Conservation (phyloP, 1,140 invertebrate genomes). For the Diabrotica undecimpunctata region DNA sequence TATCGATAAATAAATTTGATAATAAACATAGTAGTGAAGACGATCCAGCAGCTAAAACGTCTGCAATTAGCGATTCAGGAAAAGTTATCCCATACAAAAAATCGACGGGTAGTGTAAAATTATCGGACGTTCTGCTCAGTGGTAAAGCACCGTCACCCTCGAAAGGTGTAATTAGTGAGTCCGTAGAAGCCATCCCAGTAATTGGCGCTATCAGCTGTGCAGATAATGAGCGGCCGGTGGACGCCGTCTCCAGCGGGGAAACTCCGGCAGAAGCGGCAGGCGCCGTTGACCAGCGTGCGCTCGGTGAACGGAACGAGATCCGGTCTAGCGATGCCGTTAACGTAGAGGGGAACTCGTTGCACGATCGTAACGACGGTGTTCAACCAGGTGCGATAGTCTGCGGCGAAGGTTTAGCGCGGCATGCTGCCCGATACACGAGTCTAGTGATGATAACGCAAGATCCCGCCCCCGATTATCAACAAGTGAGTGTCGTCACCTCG, state of each 20-base stretch:
- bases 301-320: constrained; percentile 39
- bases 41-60: too few species aligned
- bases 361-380: constrained; percentile 28
- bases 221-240: constrained; percentile 5
- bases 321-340: constrained; percentile 36
- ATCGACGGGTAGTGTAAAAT: too few species aligned
- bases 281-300: constrained; percentile 20
- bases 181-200: not conserved
- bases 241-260: constrained; percentile 18
- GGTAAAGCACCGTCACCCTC: too few species aligned
- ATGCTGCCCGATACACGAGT: constrained; percentile 73
- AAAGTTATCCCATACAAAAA: too few species aligned
- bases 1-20: too few species aligned
- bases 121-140: too few species aligned
- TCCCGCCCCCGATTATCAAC: constrained; percentile 46
- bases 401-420: constrained; percentile 50
- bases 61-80: too few species aligned
- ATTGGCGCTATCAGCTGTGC: not conserved
- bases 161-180: too few species aligned
- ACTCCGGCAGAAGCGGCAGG: constrained; percentile 12
- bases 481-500: constrained; percentile 67
- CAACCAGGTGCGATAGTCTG: constrained; percentile 45
- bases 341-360: constrained; percentile 26
- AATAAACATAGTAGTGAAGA: too few species aligned
- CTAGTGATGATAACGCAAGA: constrained; percentile 83